Base-by-base conservation (phyloP, 2,888 invertebrate genomes). In the Protula sp. region DNA sequence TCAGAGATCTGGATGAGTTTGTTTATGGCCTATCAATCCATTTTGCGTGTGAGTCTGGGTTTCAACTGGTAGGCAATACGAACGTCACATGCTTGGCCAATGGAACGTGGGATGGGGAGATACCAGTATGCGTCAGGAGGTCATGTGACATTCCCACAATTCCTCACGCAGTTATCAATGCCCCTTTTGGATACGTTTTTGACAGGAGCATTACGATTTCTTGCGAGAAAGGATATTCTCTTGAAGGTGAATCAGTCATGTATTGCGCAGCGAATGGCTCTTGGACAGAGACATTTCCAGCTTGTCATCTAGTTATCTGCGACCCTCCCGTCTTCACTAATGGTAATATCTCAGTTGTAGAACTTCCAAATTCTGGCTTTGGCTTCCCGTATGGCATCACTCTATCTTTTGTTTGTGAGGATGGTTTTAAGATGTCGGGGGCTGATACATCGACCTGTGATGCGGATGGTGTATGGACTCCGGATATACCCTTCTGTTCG, bases 231-330 rank as follows among this genome's bases (percentile, higher is more conserved):
- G 81, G 80, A 2, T 80, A 74, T 60, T 64, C 71, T 47, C 60
- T 80, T 38, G 59, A 62, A 47, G 78, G 78, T 27, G 59, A 66
- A 9, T 22, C 61, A 14, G 56, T 57, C 53, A 57, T 74, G 31
- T 66, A 48, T 19, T 81, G 81, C 65, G 61, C 68, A n/a, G 69
- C 65, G 3, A 68, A 70, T 61, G 73, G 74, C 0, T 55, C 61
- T n/a, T 81, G 80, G 80, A 72, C 70, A 47, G 72, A 71, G 2
- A 59, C 62, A 19, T 59, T 70, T 19, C 74, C 79, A 2, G 59
- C 58, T 4, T 79, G 80, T 67, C 29, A 24, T 4, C 53, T 57
- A 2, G 53, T 61, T 4, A 51, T 55, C n/a, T 67, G 67, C 47
- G 26, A 47, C 22, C 31, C 56, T 4, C 62, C 62, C 2, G 4